These are phyloP conservation scores for Spodoptera littoralis DNA, from an alignment of 2,888 invertebrate genomes.

Conservation along the genomic window DNA sequence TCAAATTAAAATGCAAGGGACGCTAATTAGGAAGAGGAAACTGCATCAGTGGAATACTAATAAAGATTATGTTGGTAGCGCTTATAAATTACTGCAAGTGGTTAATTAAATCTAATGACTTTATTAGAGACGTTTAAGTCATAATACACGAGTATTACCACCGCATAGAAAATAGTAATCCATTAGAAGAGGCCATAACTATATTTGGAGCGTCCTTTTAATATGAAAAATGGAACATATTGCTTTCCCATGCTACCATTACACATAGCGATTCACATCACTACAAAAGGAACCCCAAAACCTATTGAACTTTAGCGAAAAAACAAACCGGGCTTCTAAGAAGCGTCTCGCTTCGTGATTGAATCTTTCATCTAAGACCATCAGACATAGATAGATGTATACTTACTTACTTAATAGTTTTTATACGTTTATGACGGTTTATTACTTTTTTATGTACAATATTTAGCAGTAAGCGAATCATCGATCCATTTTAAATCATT, in stretches of 20 bases:
- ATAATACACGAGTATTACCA: not conserved
- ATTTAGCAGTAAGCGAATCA: too few species aligned
- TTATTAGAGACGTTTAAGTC: constrained; percentile 19
- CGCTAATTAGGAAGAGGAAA: constrained; percentile 24
- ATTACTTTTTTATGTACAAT: constrained; percentile 66
- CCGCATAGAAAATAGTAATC: too few species aligned
- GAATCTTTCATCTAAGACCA: constrained; percentile 80
- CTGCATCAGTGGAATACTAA: constrained; percentile 21
- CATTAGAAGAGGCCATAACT: too few species aligned
- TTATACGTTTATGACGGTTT: constrained; percentile 68
- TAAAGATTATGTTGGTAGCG: constrained; percentile 18
- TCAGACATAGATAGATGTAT: constrained; percentile 70
- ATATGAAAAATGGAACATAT: not conserved
- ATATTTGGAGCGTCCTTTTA: too few species aligned
- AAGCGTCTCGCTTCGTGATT: constrained; percentile 80
- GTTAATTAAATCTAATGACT: constrained; percentile 20
- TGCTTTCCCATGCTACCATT: constrained; percentile 35
- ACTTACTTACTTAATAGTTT: constrained; percentile 71
- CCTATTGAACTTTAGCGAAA: constrained; percentile 71
- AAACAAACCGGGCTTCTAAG: constrained; percentile 76
- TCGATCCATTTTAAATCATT: too few species aligned
- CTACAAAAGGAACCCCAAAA: constrained; percentile 67
- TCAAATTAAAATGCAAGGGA: constrained; percentile 21
- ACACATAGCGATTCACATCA: constrained; percentile 19
- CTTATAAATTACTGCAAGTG: constrained; percentile 5